Evolutionary conservation across 2,113 vertebrate genomes (phyloP).

Genomic region (Seriola aureovittata): DNA sequence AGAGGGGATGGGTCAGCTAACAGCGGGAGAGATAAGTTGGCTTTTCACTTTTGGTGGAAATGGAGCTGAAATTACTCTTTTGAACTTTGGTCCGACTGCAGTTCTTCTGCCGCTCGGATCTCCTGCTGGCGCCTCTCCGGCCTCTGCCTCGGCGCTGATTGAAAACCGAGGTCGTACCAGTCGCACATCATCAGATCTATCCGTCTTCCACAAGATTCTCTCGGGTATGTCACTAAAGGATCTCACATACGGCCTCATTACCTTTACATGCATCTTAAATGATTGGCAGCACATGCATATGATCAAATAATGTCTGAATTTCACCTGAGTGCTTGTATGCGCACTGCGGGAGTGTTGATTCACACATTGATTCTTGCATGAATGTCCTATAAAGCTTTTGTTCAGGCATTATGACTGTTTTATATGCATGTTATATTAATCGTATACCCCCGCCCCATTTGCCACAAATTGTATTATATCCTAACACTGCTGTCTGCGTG

Average conservation of each 20-base stretch:
- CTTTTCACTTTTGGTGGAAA: conserved; percentile 56
- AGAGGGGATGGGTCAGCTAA: conserved; percentile 43
- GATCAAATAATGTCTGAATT: background rate
- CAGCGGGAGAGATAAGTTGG: conserved; percentile 49
- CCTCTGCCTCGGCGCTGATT: conserved; percentile 13
- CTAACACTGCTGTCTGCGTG: background rate
- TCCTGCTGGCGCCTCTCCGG: conserved; percentile 16
- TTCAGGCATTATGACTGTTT: background rate
- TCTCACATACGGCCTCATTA: background rate
- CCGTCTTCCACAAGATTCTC: conserved; percentile 4
- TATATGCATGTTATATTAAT: conserved; percentile 1
- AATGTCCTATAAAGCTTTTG: conserved; percentile 4
- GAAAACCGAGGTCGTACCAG: conserved; percentile 21
- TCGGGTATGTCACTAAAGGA: background rate
- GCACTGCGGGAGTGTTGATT: background rate
- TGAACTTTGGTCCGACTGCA: conserved; percentile 45
- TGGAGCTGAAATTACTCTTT: conserved; percentile 65
- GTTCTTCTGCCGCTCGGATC: conserved; percentile 23
- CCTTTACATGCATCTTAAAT: background rate
- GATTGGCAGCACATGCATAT: background rate
- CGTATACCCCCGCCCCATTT: background rate
- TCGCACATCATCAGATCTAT: background rate
- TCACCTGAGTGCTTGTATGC: background rate
- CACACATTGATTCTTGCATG: background rate
- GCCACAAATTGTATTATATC: background rate